These are phyloP conservation scores for Achatina immaculata DNA, from an alignment of 1,140 invertebrate genomes.

Conservation along the genomic window DNA sequence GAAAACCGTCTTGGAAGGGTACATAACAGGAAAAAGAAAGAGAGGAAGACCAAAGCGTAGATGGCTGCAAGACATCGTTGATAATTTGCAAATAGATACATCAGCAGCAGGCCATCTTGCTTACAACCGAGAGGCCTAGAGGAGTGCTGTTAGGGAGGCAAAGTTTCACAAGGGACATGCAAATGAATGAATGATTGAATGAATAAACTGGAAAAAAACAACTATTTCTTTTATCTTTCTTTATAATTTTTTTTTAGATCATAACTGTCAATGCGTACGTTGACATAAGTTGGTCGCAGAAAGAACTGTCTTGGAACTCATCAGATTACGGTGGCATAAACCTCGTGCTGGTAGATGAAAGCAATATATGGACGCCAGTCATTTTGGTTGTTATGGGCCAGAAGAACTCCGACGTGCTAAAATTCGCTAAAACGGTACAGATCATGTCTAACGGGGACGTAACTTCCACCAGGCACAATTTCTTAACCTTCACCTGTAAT, in stretches of 20 bases:
- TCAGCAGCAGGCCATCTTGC: too few species aligned
- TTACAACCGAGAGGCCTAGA: too few species aligned
- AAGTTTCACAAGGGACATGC: too few species aligned
- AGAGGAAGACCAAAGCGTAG: too few species aligned
- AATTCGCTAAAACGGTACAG: not conserved
- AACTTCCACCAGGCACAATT: not conserved
- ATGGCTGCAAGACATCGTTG: too few species aligned
- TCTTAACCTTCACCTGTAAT: slow-evolving; percentile 4
- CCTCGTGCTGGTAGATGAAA: not conserved
- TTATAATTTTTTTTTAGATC: not conserved
- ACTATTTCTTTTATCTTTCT: too few species aligned
- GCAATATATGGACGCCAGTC: not conserved
- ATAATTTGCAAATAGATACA: too few species aligned
- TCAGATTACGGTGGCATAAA: not conserved
- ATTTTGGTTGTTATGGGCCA: not conserved
- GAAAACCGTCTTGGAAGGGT: too few species aligned
- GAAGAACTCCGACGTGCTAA: not conserved
- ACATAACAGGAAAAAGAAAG: too few species aligned
- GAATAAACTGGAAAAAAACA: too few species aligned
- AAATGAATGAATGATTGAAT: not conserved
- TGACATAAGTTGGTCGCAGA: not conserved
- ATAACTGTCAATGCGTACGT: not conserved
- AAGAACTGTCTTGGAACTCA: not conserved
- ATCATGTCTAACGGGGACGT: not conserved
- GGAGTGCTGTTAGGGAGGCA: too few species aligned